Evolutionary conservation across 2,888 invertebrate genomes (phyloP), one percentile per base, ranked within the genome.

Genomic region (Orchestes rusci): DNA sequence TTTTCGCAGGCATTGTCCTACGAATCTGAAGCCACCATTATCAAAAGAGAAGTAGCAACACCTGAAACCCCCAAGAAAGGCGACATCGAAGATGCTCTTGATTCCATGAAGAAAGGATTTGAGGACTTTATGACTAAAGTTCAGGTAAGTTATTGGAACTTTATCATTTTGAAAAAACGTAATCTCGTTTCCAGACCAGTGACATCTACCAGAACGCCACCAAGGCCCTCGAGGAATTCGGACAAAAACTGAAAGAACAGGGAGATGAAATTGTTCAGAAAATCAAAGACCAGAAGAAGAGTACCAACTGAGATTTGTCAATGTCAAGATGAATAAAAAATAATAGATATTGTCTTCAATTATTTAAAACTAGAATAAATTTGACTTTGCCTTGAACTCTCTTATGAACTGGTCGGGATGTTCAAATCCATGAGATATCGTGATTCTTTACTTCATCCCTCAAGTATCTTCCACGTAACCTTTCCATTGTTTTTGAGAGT

Each of bases 51-150:
- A 3, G 48, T 41, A 0, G 29, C 45, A n/a, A 16, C 13, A n/a
- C 18, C 12, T 17, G 8, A 17, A 39, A 12, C 36, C 5, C 5
- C 32, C 10, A 7, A 33, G 31, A 28, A 35, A 8, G 36, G 38
- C 16, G 49, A 56, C 4, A 45, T 62, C 13, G 60, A 59, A 23
- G 58, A 59, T 1, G 57, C 59, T n/a, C 43, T 58, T 2, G 37
- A 58, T 10, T 53, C 53, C 1, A 39, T 61, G 27, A 56, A 58
- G 43, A 34, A 51, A 15, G 53, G 56, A 5, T 32, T 61, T 2
- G 53, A 59, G 10, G 56, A 60, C 13, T 41, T 61, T 1, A 47
- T 57, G 2, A 49, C 52, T 12, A 59, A 60, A 38, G 51, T 61
- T 16, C 55, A 61, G 53, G 60, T 58, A 43, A 43, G 18, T 28